Evolutionary conservation across 2,888 invertebrate species (phyloP).

Genomic region (Agrenia bidenticulata): DNA sequence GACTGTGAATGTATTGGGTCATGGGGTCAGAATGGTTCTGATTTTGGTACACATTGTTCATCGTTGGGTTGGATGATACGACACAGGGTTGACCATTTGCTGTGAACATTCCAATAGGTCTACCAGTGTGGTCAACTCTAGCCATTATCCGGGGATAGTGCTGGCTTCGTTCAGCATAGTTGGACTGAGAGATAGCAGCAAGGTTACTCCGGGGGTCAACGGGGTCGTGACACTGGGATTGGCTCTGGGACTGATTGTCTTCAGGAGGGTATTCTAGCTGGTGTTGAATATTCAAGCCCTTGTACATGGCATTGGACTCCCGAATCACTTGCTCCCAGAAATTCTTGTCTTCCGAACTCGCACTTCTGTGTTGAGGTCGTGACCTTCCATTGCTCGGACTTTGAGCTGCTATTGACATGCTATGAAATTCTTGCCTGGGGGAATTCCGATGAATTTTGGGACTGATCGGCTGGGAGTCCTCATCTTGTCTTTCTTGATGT

Average conservation of each 20-base stretch:
- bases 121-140: conserved; percentile 3
- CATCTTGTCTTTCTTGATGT: conserved; percentile 6
- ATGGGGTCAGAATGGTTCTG: background rate
- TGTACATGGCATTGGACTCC: conserved; percentile 13
- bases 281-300: background rate
- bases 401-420: background rate
- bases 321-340: conserved; percentile 17
- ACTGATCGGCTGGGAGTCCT: background rate
- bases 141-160: conserved; percentile 3
- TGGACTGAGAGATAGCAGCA: too few relatives aligned
- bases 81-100: conserved; percentile 11
- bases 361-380: background rate
- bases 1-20: background rate
- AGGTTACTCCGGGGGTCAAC: too few relatives aligned
- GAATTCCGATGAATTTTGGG: too few relatives aligned
- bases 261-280: background rate
- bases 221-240: too few relatives aligned
- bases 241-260: too few relatives aligned
- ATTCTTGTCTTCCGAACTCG: background rate
- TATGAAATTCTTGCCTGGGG: background rate
- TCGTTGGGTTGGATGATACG: background rate
- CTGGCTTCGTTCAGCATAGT: background rate
- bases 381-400: too few relatives aligned
- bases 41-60: background rate
- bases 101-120: conserved; percentile 9